Evolutionary conservation across 2,113 vertebrate genomes (phyloP).

Genomic region (Elanoides forficatus): DNA sequence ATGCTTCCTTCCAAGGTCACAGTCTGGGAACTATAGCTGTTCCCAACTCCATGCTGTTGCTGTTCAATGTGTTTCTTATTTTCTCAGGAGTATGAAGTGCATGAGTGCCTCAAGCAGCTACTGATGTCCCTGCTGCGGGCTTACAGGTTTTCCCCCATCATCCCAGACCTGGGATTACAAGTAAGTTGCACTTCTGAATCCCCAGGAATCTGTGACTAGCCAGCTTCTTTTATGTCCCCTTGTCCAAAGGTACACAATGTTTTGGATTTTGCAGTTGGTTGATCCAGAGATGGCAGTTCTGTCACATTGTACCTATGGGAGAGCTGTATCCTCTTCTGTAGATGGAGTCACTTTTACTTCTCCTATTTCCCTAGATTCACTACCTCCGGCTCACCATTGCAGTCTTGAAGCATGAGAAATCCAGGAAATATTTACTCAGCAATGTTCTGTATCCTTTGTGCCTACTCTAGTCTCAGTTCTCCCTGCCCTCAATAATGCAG

Average conservation of each 20-base stretch:
- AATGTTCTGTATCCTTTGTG: constrained; percentile 93
- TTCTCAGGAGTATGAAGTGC: constrained; percentile 90
- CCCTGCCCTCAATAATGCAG: neutral
- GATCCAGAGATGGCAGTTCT: neutral
- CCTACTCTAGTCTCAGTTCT: neutral
- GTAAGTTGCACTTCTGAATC: constrained; percentile 65
- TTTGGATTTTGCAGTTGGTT: neutral
- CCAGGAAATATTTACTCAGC: constrained; percentile 92
- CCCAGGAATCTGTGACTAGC: neutral
- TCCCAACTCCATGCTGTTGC: neutral
- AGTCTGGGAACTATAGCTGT: neutral
- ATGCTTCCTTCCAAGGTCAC: neutral
- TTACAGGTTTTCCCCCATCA: constrained; percentile 96
- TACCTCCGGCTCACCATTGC: constrained; percentile 92
- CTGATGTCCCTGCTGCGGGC: constrained; percentile 96
- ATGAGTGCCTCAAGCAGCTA: constrained; percentile 94
- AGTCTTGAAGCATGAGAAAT: constrained; percentile 91
- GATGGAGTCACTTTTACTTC: neutral
- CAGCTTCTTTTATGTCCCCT: neutral
- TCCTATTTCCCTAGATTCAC: constrained; percentile 81
- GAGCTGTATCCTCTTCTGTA: neutral
- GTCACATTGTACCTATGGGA: neutral
- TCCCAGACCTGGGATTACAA: constrained; percentile 95
- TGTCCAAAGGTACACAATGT: neutral
- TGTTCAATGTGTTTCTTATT: neutral